Evolutionary conservation across 2,113 vertebrate species (phyloP), one percentile per base, ranked within the genome.

Genomic region (Oreotragus oreotragus): DNA sequence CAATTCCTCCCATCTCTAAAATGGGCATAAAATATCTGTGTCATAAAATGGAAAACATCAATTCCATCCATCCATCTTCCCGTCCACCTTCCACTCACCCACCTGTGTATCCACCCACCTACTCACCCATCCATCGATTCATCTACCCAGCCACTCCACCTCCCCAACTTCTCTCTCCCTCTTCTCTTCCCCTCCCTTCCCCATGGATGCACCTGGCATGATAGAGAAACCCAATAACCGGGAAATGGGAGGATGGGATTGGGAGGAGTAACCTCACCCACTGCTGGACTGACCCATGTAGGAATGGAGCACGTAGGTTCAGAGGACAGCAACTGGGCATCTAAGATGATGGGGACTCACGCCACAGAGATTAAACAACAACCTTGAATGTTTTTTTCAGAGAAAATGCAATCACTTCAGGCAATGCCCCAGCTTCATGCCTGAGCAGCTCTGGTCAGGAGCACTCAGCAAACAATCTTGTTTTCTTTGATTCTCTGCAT

Each of bases 401-500:
- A 95, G 94, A 88, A 97, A 98, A 97, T 76, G 90, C 33, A 85
- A 89, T 95, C 88, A 88, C 84, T 95, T 80, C 79, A 89, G 70
- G 62, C 88, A 92, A 86, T 91, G 94, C 84, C 95, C 86, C 64
- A 55, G 47, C 43, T 96, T 87, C 91, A 90, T 76, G 97, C 73
- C 94, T 84, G 77, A 96, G 95, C 88, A 93, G 92, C 55, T 49
- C 33, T 7, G 79, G 66, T 84, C 90, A 92, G 94, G 87, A 95
- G 51, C 33, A 33, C 55, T 92, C 6, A 0, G 57, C 47, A 96
- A 96, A 95, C 85, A 92, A 92, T 81, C 95, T 49, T 58, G 90
- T 96, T 98, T 97, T 96, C 95, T 94, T 95, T 84, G 90, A 86
- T 94, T 97, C 90, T 96, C 88, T 83, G 66, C 66, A 85, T 92